Percentiles rank a stretch among this genome's conserved stretches.
phyloP scores from a whole-genome alignment of 2,113 vertebrate genomes.

The Neolamprologus cancellatus region DNA sequence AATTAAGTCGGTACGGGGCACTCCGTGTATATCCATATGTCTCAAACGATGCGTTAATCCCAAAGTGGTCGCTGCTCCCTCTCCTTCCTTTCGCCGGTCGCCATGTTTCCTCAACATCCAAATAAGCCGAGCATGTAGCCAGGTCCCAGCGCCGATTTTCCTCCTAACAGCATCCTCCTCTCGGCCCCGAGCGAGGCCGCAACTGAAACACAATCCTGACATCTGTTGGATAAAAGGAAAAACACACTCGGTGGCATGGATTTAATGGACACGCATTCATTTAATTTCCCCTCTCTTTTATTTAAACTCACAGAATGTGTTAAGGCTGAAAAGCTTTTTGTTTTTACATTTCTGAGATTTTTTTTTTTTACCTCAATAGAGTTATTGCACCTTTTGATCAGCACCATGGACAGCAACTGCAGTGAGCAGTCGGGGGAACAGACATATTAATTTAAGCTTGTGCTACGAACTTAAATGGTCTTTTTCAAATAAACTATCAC shows the following conservation, averaged over 20 bases:
- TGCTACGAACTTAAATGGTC: rapidly evolving
- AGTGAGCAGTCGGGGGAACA: neutral
- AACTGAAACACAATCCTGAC: conserved; percentile 11
- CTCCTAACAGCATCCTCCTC: conserved; percentile 41
- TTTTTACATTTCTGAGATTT: neutral
- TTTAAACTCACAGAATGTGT: neutral
- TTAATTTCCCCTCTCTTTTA: rapidly evolving
- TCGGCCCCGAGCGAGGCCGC: neutral
- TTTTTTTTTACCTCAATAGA: neutral
- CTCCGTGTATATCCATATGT: conserved; percentile 55
- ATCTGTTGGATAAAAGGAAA: conserved; percentile 20
- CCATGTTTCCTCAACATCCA: conserved; percentile 60
- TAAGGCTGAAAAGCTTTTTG: neutral
- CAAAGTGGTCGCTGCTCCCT: conserved; percentile 19
- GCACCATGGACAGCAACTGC: neutral
- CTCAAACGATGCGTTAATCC: conserved; percentile 35
- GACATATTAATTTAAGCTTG: neutral
- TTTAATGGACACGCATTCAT: neutral
- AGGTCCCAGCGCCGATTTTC: conserved; percentile 1
- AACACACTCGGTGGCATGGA: neutral
- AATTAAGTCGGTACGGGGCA: neutral
- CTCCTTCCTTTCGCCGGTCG: conserved; percentile 41
- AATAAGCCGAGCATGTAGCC: conserved; percentile 3
- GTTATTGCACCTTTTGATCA: neutral
- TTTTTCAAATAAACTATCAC: neutral